phyloP scores from a whole-genome alignment of 2,797 vertebrate species.

The Anisognathus igniventris region DNA sequence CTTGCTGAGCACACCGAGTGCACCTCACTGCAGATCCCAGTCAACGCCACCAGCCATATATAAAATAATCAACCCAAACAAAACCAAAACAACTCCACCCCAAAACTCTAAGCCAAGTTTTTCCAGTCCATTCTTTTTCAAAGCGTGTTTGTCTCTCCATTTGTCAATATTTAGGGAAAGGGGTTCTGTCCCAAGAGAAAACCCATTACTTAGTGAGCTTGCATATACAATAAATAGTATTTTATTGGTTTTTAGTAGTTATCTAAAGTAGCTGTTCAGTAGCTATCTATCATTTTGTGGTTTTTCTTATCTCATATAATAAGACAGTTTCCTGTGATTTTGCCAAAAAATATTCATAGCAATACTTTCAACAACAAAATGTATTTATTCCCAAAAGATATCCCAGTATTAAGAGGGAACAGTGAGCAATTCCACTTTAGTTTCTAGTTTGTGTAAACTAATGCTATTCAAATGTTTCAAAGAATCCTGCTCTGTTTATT shows the following conservation, averaged over 20 bases:
- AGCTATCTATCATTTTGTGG: background rate
- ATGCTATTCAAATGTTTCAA: background rate
- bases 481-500: background rate
- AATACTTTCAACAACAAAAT: background rate
- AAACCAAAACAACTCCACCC: background rate
- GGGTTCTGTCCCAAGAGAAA: background rate
- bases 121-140: background rate
- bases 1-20: background rate
- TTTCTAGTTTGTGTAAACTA: background rate
- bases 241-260: background rate
- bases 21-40: conserved; percentile 1
- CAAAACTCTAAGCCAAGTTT: background rate
- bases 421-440: background rate
- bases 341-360: background rate
- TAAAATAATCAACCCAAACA: background rate
- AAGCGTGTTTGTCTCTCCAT: background rate
- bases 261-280: background rate
- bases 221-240: background rate
- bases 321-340: background rate
- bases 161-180: background rate
- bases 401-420: background rate
- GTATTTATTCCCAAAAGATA: background rate
- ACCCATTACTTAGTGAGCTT: background rate
- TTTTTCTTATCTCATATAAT: background rate
- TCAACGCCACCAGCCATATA: background rate